Evolutionary conservation across 2,888 invertebrate genomes (phyloP).

Genomic region (Caprella mutica): DNA sequence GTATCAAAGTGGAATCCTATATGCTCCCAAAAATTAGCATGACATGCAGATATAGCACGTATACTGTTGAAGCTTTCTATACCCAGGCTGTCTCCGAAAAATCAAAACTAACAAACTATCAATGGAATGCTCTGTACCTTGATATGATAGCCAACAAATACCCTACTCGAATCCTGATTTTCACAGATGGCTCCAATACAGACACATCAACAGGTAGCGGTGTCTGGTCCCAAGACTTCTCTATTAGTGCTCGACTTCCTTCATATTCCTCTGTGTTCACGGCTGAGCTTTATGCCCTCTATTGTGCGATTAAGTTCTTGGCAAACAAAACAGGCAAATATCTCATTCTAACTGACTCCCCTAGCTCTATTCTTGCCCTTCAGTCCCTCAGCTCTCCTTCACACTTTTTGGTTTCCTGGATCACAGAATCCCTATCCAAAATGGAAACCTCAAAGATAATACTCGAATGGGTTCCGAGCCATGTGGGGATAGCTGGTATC

Average conservation of each 20-base stretch:
- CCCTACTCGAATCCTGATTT: not conserved
- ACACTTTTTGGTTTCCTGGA: too few relatives aligned
- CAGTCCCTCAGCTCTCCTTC: too few relatives aligned
- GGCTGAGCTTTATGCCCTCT: not conserved
- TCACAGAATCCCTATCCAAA: too few relatives aligned
- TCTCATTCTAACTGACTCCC: too few relatives aligned
- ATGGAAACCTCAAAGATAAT: too few relatives aligned
- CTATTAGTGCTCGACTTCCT: not conserved
- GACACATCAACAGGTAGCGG: not conserved
- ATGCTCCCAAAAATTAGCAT: too few relatives aligned
- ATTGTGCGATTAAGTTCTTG: not conserved
- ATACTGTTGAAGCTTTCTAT: not conserved
- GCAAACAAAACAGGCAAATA: too few relatives aligned
- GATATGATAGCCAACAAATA: not conserved
- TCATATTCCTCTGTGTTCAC: not conserved
- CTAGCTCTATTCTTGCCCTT: too few relatives aligned
- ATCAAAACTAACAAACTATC: not conserved
- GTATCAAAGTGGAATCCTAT: too few relatives aligned
- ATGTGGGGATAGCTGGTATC: too few relatives aligned
- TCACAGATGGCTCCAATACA: not conserved
- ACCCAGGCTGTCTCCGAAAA: not conserved
- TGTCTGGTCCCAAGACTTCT: not conserved
- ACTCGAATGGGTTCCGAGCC: too few relatives aligned
- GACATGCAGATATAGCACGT: too few relatives aligned
- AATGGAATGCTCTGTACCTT: not conserved